phyloP scores from a whole-genome alignment of 2,113 vertebrate genomes.

The Elgaria multicarinata region DNA sequence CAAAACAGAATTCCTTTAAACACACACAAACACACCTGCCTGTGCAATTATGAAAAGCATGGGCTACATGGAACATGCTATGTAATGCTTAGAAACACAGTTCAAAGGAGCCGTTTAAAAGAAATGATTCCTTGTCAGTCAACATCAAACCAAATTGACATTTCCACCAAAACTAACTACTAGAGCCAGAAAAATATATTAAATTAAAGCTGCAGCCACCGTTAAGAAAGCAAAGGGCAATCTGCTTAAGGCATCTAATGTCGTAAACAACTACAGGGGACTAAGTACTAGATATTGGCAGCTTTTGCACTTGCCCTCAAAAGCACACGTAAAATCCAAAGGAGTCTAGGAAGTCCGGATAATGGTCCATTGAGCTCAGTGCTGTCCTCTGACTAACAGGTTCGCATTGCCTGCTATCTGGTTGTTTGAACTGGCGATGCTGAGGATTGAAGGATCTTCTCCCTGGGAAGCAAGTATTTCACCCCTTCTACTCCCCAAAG shows the following conservation, averaged over 20 bases:
- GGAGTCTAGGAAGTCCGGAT: neutral
- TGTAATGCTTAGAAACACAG: neutral
- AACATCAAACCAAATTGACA: neutral
- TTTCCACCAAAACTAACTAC: neutral
- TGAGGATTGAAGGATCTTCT: too few relatives aligned
- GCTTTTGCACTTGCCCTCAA: neutral
- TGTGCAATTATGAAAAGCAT: neutral
- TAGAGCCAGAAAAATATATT: slow-evolving; percentile 13
- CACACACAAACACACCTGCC: neutral
- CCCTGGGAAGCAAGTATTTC: too few relatives aligned
- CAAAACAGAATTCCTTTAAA: neutral
- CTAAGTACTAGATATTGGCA: neutral
- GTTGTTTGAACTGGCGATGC: too few relatives aligned
- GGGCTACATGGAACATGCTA: too few relatives aligned
- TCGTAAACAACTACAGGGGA: neutral
- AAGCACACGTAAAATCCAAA: slow-evolving; percentile 12
- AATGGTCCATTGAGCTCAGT: too few relatives aligned
- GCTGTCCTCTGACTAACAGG: too few relatives aligned
- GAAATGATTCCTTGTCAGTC: neutral
- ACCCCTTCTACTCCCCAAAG: neutral
- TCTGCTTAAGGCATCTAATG: rapidly evolving
- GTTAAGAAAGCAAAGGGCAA: neutral
- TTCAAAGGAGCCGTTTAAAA: neutral
- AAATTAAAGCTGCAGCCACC: slow-evolving; percentile 1
- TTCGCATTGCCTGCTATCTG: too few relatives aligned